Percentiles rank a stretch among this genome's conserved stretches.
Evolutionary conservation across 2,113 vertebrate genomes (phyloP).

Genomic region (Planiliza haematocheilus): DNA sequence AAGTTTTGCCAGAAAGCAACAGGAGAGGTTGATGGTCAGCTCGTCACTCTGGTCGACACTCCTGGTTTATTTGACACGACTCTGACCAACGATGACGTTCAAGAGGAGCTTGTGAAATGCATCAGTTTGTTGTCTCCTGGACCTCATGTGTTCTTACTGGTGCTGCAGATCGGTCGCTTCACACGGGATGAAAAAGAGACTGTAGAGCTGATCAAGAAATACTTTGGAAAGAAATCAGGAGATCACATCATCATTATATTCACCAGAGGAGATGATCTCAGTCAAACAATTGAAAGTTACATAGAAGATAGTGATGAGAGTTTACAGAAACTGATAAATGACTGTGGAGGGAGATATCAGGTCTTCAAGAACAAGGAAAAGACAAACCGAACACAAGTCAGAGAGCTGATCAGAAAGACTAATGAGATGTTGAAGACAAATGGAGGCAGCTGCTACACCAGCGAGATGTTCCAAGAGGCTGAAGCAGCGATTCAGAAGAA

Average conservation of each 20-base stretch:
- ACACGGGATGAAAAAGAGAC: too few relatives aligned
- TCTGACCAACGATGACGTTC: too few relatives aligned
- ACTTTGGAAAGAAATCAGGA: conserved; percentile 2
- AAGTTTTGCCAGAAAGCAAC: background rate
- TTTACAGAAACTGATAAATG: background rate
- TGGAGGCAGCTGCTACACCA: conserved; percentile 1
- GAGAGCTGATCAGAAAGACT: background rate
- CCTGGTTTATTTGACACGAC: too few relatives aligned
- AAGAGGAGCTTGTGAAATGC: too few relatives aligned
- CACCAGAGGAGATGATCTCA: conserved; percentile 14
- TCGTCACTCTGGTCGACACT: too few relatives aligned
- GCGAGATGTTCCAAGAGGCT: background rate
- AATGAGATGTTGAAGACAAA: conserved; percentile 15
- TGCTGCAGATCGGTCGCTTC: background rate
- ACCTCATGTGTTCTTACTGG: background rate
- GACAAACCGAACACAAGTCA: conserved; percentile 13
- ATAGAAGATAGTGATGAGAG: background rate
- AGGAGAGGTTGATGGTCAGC: background rate
- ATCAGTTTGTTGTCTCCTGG: too few relatives aligned
- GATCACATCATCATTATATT: conserved; percentile 24
- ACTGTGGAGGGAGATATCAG: conserved; percentile 6
- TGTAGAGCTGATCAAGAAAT: too few relatives aligned
- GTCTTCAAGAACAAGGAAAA: background rate
- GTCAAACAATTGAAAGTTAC: background rate
- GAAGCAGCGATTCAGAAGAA: background rate